Evolutionary conservation across 2,888 invertebrate genomes (phyloP).

Genomic region (Labia minor): DNA sequence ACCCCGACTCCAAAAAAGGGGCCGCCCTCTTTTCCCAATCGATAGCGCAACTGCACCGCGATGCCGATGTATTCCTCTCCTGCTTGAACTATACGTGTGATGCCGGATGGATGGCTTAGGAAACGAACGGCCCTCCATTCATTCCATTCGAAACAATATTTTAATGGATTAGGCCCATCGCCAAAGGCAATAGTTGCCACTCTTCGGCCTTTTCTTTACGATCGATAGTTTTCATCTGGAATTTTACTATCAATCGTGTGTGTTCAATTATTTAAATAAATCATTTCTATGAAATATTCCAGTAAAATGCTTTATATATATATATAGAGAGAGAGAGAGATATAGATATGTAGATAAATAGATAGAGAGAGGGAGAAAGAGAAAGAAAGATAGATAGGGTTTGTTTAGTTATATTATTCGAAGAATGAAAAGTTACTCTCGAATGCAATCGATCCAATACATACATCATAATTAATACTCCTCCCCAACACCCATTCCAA

Average conservation of each 20-base stretch:
- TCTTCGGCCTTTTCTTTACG: neutral
- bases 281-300: neutral
- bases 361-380: neutral
- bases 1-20: neutral
- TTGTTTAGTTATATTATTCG: neutral
- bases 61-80: neutral
- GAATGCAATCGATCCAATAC: too few species aligned
- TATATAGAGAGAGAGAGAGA: neutral
- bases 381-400: neutral
- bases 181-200: neutral
- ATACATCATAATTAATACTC: too few species aligned
- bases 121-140: neutral
- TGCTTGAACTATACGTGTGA: slow-evolving; percentile 5
- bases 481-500: too few species aligned
- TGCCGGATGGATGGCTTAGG: neutral
- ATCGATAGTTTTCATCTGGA: neutral
- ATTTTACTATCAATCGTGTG: neutral
- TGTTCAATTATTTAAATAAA: neutral
- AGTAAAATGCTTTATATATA: neutral
- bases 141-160: neutral
- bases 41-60: slow-evolving; percentile 13
- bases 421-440: neutral
- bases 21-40: slow-evolving; percentile 13
- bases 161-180: slow-evolving; percentile 7
- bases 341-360: too few species aligned